phyloP scores from a whole-genome alignment of 2,113 vertebrate genomes.

The Siniperca chuatsi region DNA sequence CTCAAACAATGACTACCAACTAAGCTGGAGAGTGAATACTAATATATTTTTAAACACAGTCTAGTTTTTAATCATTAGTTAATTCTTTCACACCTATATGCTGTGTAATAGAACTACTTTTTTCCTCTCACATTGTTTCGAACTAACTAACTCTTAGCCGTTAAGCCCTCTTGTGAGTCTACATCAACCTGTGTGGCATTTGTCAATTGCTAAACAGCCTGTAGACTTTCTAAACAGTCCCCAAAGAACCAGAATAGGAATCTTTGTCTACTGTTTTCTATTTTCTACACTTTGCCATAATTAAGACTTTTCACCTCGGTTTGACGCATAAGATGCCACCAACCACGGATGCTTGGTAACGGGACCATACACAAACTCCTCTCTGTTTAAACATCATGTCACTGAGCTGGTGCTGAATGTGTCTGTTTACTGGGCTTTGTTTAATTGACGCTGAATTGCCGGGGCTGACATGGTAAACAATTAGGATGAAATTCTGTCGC shows the following conservation, averaged over 20 bases:
- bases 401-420: constrained; percentile 56
- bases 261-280: constrained; percentile 60
- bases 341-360: constrained; percentile 62
- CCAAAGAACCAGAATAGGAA: constrained; percentile 26
- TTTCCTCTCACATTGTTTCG: background rate
- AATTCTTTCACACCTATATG: background rate
- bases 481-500: constrained; percentile 77
- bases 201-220: constrained; percentile 25
- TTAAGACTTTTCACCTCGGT: constrained; percentile 57
- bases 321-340: constrained; percentile 62
- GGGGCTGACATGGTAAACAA: constrained; percentile 73
- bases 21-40: background rate
- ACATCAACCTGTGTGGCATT: constrained; percentile 65
- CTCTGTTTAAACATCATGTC: constrained; percentile 65
- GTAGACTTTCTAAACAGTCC: constrained; percentile 26
- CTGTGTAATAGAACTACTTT: background rate
- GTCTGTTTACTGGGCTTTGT: constrained; percentile 75
- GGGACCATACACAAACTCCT: constrained; percentile 51
- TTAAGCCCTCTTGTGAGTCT: background rate
- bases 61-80: constrained; percentile 1
- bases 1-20: background rate
- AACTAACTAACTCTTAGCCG: background rate
- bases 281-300: constrained; percentile 47
- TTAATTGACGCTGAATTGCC: constrained; percentile 74
- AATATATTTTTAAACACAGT: background rate